These are phyloP conservation scores for Deilephila porcellus DNA, from an alignment of 2,888 invertebrate genomes.

Conservation along the genomic window DNA sequence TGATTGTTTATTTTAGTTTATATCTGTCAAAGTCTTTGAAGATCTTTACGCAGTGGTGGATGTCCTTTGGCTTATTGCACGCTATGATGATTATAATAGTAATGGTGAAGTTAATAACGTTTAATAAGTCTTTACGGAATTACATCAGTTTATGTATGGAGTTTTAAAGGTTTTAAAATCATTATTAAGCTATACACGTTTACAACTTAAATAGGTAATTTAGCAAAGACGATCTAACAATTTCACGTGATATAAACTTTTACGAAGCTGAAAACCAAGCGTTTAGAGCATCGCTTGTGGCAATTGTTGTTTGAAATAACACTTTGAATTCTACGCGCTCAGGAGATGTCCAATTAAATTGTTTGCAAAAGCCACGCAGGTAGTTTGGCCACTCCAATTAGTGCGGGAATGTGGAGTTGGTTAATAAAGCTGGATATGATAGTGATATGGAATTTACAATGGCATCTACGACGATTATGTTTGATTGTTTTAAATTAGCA, in stretches of 20 bases:
- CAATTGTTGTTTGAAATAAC: background rate
- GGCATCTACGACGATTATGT: too few relatives aligned
- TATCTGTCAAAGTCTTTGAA: too few relatives aligned
- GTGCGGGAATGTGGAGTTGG: background rate
- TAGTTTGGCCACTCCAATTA: constrained; percentile 3
- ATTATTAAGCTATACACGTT: too few relatives aligned
- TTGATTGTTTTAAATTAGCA: too few relatives aligned
- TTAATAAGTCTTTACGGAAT: too few relatives aligned
- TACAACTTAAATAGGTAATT: background rate
- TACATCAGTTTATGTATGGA: too few relatives aligned
- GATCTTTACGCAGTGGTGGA: too few relatives aligned
- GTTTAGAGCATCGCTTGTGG: background rate
- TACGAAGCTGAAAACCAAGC: background rate
- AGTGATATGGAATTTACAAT: too few relatives aligned
- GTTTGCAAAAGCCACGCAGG: constrained; percentile 7
- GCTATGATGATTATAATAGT: too few relatives aligned
- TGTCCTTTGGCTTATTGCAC: too few relatives aligned
- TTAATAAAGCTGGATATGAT: background rate
- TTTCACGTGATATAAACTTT: background rate
- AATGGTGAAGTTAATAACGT: too few relatives aligned
- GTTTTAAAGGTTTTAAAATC: too few relatives aligned
- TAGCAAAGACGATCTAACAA: background rate
- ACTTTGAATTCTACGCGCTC: background rate
- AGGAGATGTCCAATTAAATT: constrained; percentile 11
- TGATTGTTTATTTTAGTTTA: background rate